A percentile compares a stretch with the other conserved stretches of the same genome.
Conservation (phyloP, 2,113 vertebrate species). For the Electrona antarctica region DNA sequence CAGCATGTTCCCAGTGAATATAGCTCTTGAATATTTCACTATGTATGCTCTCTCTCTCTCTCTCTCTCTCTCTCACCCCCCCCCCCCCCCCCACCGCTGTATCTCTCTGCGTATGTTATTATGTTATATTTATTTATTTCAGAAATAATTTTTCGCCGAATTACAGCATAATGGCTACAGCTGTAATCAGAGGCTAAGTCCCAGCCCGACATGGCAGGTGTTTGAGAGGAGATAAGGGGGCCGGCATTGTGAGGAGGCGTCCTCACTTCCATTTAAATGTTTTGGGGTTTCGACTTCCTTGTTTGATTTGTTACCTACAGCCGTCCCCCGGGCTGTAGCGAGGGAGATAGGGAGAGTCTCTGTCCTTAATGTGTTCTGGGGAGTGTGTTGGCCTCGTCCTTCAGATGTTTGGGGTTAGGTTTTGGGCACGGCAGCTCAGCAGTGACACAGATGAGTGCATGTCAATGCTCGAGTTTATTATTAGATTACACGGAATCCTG, state of each 20-base stretch:
- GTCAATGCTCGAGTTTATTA: constrained; percentile 46
- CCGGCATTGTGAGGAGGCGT: constrained; percentile 70
- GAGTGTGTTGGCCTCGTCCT: constrained; percentile 54
- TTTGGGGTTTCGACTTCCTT: constrained; percentile 72
- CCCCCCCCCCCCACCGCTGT: background rate
- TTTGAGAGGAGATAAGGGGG: constrained; percentile 77
- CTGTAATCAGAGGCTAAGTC: constrained; percentile 82
- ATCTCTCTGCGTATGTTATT: constrained; percentile 20
- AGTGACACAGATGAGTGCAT: constrained; percentile 29
- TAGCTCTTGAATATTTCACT: constrained; percentile 70
- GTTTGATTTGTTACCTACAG: constrained; percentile 79
- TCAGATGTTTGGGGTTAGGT: constrained; percentile 65
- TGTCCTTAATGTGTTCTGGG: constrained; percentile 55
- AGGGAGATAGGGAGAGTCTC: constrained; percentile 60
- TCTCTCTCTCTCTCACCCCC: background rate
- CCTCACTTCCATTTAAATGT: constrained; percentile 77
- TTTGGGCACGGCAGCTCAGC: constrained; percentile 37
- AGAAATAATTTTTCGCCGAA: constrained; percentile 73
- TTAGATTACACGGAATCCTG: constrained; percentile 37
- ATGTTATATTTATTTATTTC: constrained; percentile 75
- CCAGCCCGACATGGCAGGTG: constrained; percentile 79
- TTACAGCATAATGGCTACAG: constrained; percentile 77
- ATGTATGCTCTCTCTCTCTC: constrained; percentile 31
- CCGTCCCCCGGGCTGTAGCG: constrained; percentile 62
- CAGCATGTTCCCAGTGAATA: constrained; percentile 64